These are phyloP conservation scores for Ibycter americanus DNA, from an alignment of 2,797 vertebrate genomes.

Conservation along the genomic window DNA sequence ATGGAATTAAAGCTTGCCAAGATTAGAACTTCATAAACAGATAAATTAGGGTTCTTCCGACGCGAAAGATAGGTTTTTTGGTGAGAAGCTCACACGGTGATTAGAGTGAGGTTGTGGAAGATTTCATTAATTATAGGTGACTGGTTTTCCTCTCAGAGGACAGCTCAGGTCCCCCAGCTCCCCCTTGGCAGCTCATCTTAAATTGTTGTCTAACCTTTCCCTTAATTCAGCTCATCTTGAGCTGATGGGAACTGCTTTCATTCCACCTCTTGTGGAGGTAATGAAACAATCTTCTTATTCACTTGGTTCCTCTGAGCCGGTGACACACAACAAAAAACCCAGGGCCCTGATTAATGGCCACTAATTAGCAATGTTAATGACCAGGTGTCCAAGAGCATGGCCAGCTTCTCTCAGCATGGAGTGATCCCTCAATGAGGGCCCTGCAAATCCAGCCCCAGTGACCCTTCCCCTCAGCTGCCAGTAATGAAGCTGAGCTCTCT, in stretches of 20 bases:
- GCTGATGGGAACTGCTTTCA: slow-evolving; percentile 89
- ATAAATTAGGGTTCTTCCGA: slow-evolving; percentile 52
- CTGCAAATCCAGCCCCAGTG: slow-evolving; percentile 92
- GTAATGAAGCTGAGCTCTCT: slow-evolving; percentile 83
- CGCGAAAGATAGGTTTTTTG: slow-evolving; percentile 31
- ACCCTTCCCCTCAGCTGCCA: slow-evolving; percentile 88
- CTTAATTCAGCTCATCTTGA: slow-evolving; percentile 87
- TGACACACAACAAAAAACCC: slow-evolving; percentile 80
- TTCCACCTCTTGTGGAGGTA: slow-evolving; percentile 87
- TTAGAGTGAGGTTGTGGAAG: slow-evolving; percentile 79
- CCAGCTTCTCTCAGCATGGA: slow-evolving; percentile 94
- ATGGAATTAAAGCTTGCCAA: background rate
- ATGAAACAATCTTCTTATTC: slow-evolving; percentile 91
- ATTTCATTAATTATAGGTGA: slow-evolving; percentile 87
- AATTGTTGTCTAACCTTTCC: slow-evolving; percentile 84
- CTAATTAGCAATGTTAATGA: slow-evolving; percentile 99
- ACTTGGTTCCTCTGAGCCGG: slow-evolving; percentile 79
- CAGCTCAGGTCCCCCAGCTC: slow-evolving; percentile 73
- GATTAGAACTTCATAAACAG: background rate
- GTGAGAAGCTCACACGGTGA: slow-evolving; percentile 76
- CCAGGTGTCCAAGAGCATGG: slow-evolving; percentile 97
- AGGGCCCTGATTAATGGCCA: slow-evolving; percentile 96
- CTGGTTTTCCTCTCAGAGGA: slow-evolving; percentile 78
- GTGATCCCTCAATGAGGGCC: slow-evolving; percentile 88
- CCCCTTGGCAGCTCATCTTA: slow-evolving; percentile 74